Evolutionary conservation across 2,113 vertebrate species (phyloP).

Genomic region (Axis porcinus): DNA sequence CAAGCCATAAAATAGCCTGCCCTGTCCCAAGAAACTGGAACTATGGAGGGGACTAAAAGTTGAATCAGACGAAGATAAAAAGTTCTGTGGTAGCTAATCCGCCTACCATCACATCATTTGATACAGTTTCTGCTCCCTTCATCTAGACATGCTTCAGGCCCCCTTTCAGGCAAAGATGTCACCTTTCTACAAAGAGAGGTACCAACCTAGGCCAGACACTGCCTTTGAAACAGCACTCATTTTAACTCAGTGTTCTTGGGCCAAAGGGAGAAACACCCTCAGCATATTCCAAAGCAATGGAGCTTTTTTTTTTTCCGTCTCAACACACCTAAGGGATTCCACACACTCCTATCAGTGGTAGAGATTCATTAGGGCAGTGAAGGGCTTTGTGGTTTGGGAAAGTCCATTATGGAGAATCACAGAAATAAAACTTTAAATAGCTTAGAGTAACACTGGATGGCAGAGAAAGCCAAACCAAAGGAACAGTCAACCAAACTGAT

Average conservation of each 20-base stretch:
- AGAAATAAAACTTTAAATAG: slow-evolving; percentile 16
- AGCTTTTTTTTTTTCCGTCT: neutral
- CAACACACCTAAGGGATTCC: slow-evolving; percentile 51
- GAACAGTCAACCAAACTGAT: neutral
- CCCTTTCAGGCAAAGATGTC: neutral
- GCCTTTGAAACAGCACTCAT: neutral
- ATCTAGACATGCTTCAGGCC: neutral
- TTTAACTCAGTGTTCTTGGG: neutral
- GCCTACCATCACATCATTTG: neutral
- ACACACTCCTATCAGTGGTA: neutral
- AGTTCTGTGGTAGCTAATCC: neutral
- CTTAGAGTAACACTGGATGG: neutral
- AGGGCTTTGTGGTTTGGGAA: slow-evolving; percentile 35
- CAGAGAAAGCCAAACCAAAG: slow-evolving; percentile 9
- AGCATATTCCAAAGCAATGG: slow-evolving; percentile 19
- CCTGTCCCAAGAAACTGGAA: slow-evolving; percentile 18
- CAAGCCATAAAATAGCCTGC: slow-evolving; percentile 50
- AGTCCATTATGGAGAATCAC: slow-evolving; percentile 42
- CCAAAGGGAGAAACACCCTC: neutral
- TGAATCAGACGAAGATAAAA: neutral
- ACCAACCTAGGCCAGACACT: neutral
- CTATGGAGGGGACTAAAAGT: neutral
- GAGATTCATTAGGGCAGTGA: slow-evolving; percentile 35
- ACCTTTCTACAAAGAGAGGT: neutral
- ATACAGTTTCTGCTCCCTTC: neutral